Base-by-base conservation (phyloP, 2,888 invertebrate species). In the Habrosyne pyritoides region DNA sequence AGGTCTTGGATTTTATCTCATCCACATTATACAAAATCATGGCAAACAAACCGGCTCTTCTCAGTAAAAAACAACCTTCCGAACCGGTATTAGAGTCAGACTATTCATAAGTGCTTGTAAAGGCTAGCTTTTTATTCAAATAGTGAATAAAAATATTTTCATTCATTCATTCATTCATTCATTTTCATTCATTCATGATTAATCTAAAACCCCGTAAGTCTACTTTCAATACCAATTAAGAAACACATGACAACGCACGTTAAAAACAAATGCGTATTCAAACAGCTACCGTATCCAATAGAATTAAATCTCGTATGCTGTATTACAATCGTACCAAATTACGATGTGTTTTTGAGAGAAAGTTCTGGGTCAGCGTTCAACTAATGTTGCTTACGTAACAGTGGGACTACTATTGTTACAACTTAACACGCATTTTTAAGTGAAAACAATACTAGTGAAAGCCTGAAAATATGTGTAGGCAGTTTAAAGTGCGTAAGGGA, bases 391-490 rank as follows among this genome's bases (percentile, higher is more conserved):
- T 42, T 42, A 18, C 42, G 42, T 42, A 18, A 42, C 42, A 2
- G 8, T 18, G 18, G 42, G 8, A 42, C 42, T 18, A 18, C 42
- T 33, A 33, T 33, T 33, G 33, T 33, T n/a, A 42, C 18, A 42
- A 1, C n/a, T 33, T 42, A n/a, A 42, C 18, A 42, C 42, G 42
- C 42, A 42, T 18, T 42, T 42, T 42, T 42, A 5, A 42, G 42
- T 42, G 42, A 18, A 42, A 42, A 42, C 42, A 42, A 42, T 42
- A 42, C 14, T n/a, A 42, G 42, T 12, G 42, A 42, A 42, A 42
- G 42, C 42, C 42, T 42, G 42, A 42, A 42, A 42, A 42, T 18
- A 42, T 42, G 14, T 8, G 42, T 14, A 18, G 18, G 33, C n/a
- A 33, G 12, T 30, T 33, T 12, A n/a, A 42, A 14, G 8, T 18